Conservation (phyloP, 1,140 invertebrate genomes). For the Elysia chlorotica region DNA sequence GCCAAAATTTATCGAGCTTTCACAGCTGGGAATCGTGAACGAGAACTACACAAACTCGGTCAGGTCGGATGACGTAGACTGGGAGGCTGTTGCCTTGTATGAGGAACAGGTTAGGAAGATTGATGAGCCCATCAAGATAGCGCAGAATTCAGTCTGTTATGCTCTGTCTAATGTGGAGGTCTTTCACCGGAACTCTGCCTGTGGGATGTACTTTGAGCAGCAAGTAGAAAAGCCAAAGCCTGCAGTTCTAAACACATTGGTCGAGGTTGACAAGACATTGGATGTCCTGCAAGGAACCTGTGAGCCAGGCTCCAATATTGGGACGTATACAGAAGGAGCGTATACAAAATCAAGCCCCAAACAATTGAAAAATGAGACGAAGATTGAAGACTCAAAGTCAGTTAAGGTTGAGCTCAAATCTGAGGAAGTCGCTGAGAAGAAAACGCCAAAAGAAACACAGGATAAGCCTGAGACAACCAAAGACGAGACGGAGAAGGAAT, state of each 20-base stretch:
- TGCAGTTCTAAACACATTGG: neutral
- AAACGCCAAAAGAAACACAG: neutral
- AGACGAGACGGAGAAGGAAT: neutral
- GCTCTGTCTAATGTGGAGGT: constrained; percentile 7
- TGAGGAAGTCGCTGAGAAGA: neutral
- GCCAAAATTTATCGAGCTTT: no score
- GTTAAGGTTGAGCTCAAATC: neutral
- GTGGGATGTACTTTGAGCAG: neutral
- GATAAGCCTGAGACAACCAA: neutral
- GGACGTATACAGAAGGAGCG: neutral
- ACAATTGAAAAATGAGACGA: no score
- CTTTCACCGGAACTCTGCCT: neutral
- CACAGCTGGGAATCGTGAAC: constrained; percentile 3
- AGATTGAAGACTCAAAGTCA: no score
- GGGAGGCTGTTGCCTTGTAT: constrained; percentile 7
- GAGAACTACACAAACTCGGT: constrained; percentile 18
- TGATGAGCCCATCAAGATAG: constrained; percentile 11
- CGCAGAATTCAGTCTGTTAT: neutral
- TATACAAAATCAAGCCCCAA: neutral
- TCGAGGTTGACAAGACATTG: neutral
- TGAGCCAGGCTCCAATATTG: neutral
- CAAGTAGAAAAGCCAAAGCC: neutral
- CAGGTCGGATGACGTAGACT: constrained; percentile 13
- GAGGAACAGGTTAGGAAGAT: constrained; percentile 4
- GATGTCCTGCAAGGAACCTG: neutral